Percentiles rank a stretch among this genome's conserved stretches.
Evolutionary conservation across 2,888 invertebrate species (phyloP).

Genomic region (Morinoia aosen): DNA sequence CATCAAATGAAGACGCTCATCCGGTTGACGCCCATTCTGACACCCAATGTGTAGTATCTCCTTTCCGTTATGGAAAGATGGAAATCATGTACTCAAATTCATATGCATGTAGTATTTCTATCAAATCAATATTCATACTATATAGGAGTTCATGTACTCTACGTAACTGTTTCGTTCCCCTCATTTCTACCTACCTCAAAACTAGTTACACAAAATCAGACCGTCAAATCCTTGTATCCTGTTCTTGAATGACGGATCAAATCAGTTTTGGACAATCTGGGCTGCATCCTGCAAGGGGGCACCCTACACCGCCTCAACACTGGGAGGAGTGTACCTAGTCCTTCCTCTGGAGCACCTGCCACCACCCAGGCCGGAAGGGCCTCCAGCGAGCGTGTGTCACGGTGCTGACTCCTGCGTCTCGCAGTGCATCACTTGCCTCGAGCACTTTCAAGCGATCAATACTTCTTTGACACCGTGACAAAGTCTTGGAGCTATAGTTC

Average conservation of each 20-base stretch:
- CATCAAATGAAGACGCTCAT: background rate
- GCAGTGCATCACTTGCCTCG: background rate
- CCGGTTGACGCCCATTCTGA: background rate
- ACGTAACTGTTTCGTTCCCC: background rate
- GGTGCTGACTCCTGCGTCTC: background rate
- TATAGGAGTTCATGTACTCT: background rate
- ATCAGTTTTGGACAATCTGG: slow-evolving; percentile 12
- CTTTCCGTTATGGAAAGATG: background rate
- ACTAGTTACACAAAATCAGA: background rate
- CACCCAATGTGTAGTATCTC: background rate
- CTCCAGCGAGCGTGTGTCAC: slow-evolving; percentile 17
- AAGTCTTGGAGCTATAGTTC: no score
- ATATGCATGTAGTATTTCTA: background rate
- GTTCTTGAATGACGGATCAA: slow-evolving; percentile 17
- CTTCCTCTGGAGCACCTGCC: background rate
- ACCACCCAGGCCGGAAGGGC: slow-evolving; percentile 4
- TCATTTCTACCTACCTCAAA: background rate
- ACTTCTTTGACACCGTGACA: background rate
- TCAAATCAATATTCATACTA: background rate
- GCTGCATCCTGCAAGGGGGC: background rate
- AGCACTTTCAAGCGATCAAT: background rate
- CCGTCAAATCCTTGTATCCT: background rate
- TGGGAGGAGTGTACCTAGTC: background rate
- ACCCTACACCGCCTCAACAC: background rate
- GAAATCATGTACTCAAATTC: background rate